phyloP scores from a whole-genome alignment of 30 jellyfish, hydroid and myxozoan genomes.

The Rhopilema esculentum region DNA sequence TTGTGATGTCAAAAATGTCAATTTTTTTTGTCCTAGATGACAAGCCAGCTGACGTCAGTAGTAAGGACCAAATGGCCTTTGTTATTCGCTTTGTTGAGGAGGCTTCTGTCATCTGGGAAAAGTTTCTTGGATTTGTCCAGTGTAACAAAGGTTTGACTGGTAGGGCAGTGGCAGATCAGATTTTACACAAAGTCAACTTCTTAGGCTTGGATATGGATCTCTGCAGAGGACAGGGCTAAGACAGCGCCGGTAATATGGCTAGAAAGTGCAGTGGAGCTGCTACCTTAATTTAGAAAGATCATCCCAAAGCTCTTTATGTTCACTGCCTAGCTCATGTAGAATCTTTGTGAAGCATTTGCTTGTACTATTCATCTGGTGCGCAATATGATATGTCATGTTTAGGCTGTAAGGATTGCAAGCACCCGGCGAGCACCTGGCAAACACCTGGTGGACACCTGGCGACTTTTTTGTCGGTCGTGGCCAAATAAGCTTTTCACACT shows the following conservation, averaged over 20 bases:
- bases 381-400: too few relatives aligned
- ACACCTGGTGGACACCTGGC: too few relatives aligned
- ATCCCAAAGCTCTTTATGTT: constrained; percentile 55
- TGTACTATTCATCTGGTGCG: neutral
- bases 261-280: constrained; percentile 60
- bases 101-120: constrained; percentile 38
- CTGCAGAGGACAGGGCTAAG: constrained; percentile 78
- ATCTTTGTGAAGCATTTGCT: constrained; percentile 31
- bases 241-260: constrained; percentile 79
- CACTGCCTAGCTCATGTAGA: constrained; percentile 57
- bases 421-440: too few relatives aligned
- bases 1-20: constrained; percentile 4
- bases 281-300: neutral
- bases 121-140: constrained; percentile 61
- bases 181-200: neutral
- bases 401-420: too few relatives aligned
- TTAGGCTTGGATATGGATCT: constrained; percentile 31
- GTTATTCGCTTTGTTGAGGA: constrained; percentile 31
- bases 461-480: too few relatives aligned
- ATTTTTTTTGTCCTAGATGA: constrained; percentile 19
- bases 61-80: constrained; percentile 34
- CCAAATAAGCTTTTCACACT: too few relatives aligned
- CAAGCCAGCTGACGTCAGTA: constrained; percentile 37
- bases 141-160: constrained; percentile 67
- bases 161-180: constrained; percentile 14